These are phyloP conservation scores for Solea senegalensis DNA, from an alignment of 2,113 vertebrate genomes.

Conservation along the genomic window DNA sequence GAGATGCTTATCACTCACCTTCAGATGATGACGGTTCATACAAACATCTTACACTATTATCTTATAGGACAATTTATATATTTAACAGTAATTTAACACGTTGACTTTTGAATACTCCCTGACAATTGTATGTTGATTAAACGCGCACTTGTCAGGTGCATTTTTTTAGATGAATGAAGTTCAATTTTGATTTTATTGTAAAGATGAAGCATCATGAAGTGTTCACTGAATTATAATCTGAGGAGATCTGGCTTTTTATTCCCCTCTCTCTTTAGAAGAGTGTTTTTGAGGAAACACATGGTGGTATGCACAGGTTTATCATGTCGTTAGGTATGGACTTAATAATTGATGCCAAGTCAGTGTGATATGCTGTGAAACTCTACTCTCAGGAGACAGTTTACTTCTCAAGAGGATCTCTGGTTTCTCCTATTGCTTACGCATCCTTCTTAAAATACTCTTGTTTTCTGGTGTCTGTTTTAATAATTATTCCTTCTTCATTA, in stretches of 20 bases:
- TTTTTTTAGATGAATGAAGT: no score
- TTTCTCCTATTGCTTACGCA: constrained; percentile 48
- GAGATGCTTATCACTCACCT: no score
- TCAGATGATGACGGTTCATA: no score
- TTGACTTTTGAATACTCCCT: no score
- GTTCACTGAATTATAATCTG: constrained; percentile 6
- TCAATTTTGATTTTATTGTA: constrained; percentile 39
- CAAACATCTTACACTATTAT: no score
- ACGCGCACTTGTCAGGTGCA: no score
- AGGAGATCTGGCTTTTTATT: constrained; percentile 38
- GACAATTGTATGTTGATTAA: no score
- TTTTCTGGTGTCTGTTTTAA: not conserved
- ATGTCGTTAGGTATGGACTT: constrained; percentile 62
- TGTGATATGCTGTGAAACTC: constrained; percentile 71
- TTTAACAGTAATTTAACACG: no score
- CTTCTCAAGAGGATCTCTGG: constrained; percentile 67
- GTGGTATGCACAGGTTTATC: constrained; percentile 44
- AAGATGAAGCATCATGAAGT: constrained; percentile 10
- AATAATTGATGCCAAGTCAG: constrained; percentile 78
- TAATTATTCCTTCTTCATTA: not conserved
- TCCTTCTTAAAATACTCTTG: not conserved
- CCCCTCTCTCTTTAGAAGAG: constrained; percentile 29
- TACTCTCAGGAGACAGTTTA: constrained; percentile 67
- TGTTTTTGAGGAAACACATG: constrained; percentile 51
- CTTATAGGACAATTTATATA: no score